phyloP scores from a whole-genome alignment of 2,797 vertebrate species.

The Leptatherina wallacei region DNA sequence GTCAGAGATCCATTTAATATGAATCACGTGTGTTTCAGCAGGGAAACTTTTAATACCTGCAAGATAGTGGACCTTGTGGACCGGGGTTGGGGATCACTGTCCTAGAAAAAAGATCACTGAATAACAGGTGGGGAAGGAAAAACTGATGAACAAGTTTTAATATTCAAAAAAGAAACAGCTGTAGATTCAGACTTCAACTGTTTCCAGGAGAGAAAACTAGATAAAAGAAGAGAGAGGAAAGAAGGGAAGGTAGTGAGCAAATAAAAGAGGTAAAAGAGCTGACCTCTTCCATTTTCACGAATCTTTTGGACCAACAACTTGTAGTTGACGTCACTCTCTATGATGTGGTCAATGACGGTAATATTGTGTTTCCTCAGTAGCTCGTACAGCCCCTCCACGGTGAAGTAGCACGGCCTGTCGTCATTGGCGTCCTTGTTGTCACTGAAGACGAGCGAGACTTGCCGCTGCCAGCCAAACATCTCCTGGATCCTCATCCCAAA shows the following conservation, averaged over 20 bases:
- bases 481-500: constrained; percentile 83
- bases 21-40: too few species aligned
- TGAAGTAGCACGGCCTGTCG: constrained; percentile 87
- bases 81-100: too few species aligned
- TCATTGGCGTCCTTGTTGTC: constrained; percentile 79
- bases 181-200: background rate
- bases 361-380: constrained; percentile 79
- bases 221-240: background rate
- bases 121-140: background rate
- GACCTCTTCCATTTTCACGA: constrained; percentile 78
- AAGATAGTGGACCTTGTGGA: too few species aligned
- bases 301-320: constrained; percentile 80
- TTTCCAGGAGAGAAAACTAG: background rate
- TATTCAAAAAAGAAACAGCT: background rate
- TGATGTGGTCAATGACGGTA: constrained; percentile 70
- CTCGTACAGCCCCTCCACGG: constrained; percentile 86
- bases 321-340: constrained; percentile 77
- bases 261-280: background rate
- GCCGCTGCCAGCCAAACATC: constrained; percentile 84
- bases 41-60: too few species aligned
- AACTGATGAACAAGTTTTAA: background rate
- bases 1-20: too few species aligned
- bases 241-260: background rate
- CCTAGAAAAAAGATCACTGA: background rate
- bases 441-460: constrained; percentile 83